Evolutionary conservation across 2,888 invertebrate species (phyloP).

Genomic region (Lasioglossum leucozonium): DNA sequence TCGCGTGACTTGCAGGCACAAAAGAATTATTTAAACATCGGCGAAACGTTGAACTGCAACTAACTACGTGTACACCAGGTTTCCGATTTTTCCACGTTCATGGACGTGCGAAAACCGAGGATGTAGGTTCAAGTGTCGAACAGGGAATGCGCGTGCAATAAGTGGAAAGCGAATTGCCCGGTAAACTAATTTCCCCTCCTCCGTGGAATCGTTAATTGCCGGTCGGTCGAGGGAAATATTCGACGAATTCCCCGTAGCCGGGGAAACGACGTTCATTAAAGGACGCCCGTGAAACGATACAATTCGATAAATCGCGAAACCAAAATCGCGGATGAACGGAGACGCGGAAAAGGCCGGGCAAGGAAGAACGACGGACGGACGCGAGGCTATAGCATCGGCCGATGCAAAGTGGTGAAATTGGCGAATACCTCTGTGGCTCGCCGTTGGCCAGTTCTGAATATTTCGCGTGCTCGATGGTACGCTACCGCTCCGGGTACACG

Average conservation of each 20-base stretch:
- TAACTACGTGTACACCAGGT: too few relatives aligned
- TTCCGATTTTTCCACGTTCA: too few relatives aligned
- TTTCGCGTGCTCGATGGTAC: conserved; percentile 51
- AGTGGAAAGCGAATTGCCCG: neutral
- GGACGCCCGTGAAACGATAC: conserved; percentile 25
- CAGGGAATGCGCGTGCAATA: neutral
- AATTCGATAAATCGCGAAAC: conserved; percentile 29
- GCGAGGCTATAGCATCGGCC: conserved; percentile 5
- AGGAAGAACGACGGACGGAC: conserved; percentile 36
- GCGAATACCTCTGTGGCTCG: conserved; percentile 42
- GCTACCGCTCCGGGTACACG: conserved; percentile 15
- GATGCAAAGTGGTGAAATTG: conserved; percentile 44
- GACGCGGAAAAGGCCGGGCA: conserved; percentile 14
- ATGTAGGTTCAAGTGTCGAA: neutral
- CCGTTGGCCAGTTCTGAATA: conserved; percentile 50
- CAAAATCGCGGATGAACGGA: conserved; percentile 51
- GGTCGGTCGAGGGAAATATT: conserved; percentile 4
- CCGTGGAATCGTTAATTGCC: conserved; percentile 24
- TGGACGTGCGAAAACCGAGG: neutral
- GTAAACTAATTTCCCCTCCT: neutral
- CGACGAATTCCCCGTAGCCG: neutral
- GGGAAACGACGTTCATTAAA: conserved; percentile 33
- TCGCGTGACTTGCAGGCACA: too few relatives aligned
- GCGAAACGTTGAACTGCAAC: too few relatives aligned
- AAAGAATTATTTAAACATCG: too few relatives aligned